These are phyloP conservation scores for Podiceps cristatus DNA, from an alignment of 2,113 vertebrate species.

Conservation along the genomic window DNA sequence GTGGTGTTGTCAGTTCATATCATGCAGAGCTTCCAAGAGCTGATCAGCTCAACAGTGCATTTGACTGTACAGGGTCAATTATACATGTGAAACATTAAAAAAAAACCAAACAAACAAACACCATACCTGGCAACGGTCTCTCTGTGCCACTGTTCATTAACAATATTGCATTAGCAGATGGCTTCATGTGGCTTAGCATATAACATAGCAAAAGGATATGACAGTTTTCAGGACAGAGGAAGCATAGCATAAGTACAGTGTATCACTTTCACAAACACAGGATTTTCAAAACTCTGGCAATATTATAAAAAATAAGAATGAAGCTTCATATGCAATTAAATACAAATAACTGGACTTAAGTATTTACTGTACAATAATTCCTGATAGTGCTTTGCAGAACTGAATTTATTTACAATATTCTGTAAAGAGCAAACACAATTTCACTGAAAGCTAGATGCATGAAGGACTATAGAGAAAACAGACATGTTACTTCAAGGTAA, in stretches of 20 bases:
- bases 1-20: neutral
- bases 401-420: slow-evolving; percentile 12
- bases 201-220: neutral
- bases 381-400: neutral
- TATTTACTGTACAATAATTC: slow-evolving; percentile 2
- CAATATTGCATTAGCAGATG: neutral
- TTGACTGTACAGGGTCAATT: neutral
- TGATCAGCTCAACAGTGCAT: neutral
- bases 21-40: neutral
- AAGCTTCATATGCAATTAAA: neutral
- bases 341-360: neutral
- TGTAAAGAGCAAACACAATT: neutral
- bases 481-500: neutral
- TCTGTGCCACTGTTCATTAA: neutral
- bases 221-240: neutral
- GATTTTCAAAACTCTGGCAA: neutral
- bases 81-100: neutral
- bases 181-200: neutral
- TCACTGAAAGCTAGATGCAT: neutral
- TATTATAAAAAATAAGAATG: slow-evolving; percentile 2
- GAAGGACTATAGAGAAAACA: neutral
- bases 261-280: neutral
- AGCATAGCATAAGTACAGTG: neutral
- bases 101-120: neutral
- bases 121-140: neutral